Percentiles rank a stretch among this genome's conserved stretches.
Evolutionary conservation across 2,113 vertebrate genomes (phyloP).

Genomic region (Cavia aperea): DNA sequence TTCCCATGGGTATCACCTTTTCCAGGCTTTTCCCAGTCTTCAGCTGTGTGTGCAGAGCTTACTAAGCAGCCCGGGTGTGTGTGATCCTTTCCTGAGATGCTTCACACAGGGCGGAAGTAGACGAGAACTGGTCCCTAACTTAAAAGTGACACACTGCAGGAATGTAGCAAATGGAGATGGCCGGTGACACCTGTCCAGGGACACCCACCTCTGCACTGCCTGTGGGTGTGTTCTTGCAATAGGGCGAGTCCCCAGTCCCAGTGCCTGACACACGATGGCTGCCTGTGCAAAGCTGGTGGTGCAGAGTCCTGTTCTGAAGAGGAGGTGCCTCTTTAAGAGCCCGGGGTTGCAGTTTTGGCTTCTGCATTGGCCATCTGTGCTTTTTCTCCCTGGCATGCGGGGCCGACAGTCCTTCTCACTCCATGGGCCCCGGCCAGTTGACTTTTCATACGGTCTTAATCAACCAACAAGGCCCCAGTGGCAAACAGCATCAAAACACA

Average conservation of each 20-base stretch:
- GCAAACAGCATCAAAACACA: not conserved
- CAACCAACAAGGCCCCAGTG: not conserved
- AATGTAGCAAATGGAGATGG: not conserved
- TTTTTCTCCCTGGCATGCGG: not conserved
- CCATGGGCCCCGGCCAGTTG: not conserved
- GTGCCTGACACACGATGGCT: not conserved
- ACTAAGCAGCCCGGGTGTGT: not conserved
- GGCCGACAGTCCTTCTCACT: not conserved
- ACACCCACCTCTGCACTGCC: not conserved
- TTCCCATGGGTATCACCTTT: not conserved
- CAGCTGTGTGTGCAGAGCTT: not conserved
- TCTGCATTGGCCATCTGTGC: conserved; percentile 28
- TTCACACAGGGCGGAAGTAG: not conserved
- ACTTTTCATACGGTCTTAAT: not conserved
- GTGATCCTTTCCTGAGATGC: not conserved
- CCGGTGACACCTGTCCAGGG: not conserved
- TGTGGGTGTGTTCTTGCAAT: too few species aligned
- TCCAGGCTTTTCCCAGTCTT: not conserved
- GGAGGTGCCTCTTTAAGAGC: not conserved
- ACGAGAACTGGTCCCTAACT: not conserved
- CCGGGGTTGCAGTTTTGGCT: not conserved
- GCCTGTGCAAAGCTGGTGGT: fast-evolving
- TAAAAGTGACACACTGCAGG: not conserved
- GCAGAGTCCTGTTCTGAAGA: not conserved
- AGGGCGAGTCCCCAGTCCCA: not conserved